phyloP scores from a whole-genome alignment of 2,888 invertebrate species.

The Leptogaster cylindrica region DNA sequence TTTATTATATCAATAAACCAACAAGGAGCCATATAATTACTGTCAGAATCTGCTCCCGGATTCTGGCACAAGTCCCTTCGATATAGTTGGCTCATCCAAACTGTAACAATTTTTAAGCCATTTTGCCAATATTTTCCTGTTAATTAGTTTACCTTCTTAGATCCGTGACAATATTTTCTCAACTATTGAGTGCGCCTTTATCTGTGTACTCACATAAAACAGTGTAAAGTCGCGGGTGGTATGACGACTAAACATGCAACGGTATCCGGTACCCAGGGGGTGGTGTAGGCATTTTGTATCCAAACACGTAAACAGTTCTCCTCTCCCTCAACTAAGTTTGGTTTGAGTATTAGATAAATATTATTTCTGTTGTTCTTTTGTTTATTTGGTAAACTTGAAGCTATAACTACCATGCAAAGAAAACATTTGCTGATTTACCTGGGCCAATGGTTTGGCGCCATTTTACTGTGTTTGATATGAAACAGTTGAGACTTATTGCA shows the following conservation, averaged over 20 bases:
- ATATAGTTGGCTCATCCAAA: background rate
- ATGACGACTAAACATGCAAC: conserved; percentile 15
- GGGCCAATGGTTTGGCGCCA: conserved; percentile 11
- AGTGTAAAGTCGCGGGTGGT: conserved; percentile 29
- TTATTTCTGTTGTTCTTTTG: conserved; percentile 38
- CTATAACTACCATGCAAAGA: conserved; percentile 37
- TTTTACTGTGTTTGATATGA: background rate
- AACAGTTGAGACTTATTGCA: background rate
- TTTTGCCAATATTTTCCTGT: conserved; percentile 27
- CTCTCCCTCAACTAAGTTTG: conserved; percentile 24
- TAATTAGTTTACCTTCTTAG: conserved; percentile 34
- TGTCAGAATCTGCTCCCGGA: background rate
- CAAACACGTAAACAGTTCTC: conserved; percentile 19
- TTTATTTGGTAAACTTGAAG: conserved; percentile 38
- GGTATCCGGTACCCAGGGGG: background rate
- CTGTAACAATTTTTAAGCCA: conserved; percentile 13
- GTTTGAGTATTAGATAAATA: conserved; percentile 40
- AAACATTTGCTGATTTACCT: conserved; percentile 31
- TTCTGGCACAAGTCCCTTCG: background rate
- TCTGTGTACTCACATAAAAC: conserved; percentile 25
- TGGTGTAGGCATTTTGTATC: conserved; percentile 15
- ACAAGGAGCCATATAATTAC: background rate
- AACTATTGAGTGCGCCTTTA: conserved; percentile 19
- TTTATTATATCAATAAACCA: background rate
- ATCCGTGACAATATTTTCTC: conserved; percentile 36